Evolutionary conservation across 2,888 invertebrate genomes (phyloP).

Genomic region (Spodoptera exigua): DNA sequence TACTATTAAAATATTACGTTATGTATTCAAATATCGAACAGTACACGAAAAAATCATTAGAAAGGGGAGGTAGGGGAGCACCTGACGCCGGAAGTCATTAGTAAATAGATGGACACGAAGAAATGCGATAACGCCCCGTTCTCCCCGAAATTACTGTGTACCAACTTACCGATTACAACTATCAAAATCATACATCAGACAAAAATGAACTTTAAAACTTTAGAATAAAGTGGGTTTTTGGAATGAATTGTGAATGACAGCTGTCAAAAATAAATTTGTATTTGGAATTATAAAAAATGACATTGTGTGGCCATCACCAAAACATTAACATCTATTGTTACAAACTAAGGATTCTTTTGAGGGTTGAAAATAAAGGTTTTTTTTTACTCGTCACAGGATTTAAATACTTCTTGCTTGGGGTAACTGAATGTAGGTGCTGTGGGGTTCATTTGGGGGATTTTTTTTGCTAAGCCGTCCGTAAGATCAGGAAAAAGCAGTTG

Average conservation of each 20-base stretch:
- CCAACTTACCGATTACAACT: slow-evolving; percentile 53
- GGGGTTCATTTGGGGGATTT: too few species aligned
- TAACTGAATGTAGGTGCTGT: slow-evolving; percentile 31
- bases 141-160: slow-evolving; percentile 79
- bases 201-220: slow-evolving; percentile 23
- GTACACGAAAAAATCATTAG: slow-evolving; percentile 73
- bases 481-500: too few species aligned
- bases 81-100: slow-evolving; percentile 89
- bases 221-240: slow-evolving; percentile 37
- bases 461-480: too few species aligned
- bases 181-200: slow-evolving; percentile 1
- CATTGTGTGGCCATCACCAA: slow-evolving; percentile 82
- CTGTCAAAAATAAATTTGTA: slow-evolving; percentile 60
- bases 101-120: slow-evolving; percentile 87
- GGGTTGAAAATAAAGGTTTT: slow-evolving; percentile 69
- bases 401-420: slow-evolving; percentile 36
- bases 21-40: slow-evolving; percentile 56
- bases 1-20: slow-evolving; percentile 40
- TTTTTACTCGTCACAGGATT: slow-evolving; percentile 52
- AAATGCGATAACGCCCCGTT: slow-evolving; percentile 83
- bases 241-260: slow-evolving; percentile 24
- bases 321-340: slow-evolving; percentile 81
- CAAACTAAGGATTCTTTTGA: slow-evolving; percentile 75
- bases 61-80: slow-evolving; percentile 75
- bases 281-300: slow-evolving; percentile 77